Conservation (phyloP, 2,113 vertebrate genomes). For the Ameiurus melas region DNA sequence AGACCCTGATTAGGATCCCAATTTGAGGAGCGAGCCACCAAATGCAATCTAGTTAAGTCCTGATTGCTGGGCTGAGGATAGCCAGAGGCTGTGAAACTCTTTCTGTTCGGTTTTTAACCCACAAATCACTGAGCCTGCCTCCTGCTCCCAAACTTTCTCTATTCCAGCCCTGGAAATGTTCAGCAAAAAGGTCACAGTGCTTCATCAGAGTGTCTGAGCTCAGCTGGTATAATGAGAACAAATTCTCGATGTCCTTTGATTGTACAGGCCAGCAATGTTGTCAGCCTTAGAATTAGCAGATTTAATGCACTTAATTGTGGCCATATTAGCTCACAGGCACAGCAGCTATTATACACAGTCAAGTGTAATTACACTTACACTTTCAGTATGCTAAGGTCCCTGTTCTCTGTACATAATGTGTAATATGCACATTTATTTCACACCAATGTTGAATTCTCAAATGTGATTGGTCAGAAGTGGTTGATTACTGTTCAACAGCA, state of each 20-base stretch:
- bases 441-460: neutral
- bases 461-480: neutral
- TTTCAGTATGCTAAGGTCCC: neutral
- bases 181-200: constrained; percentile 12
- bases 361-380: neutral
- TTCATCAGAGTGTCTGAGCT: constrained; percentile 3
- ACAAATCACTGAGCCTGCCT: constrained; percentile 43
- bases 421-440: neutral
- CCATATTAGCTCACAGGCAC: neutral
- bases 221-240: constrained; percentile 22
- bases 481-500: neutral
- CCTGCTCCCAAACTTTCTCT: constrained; percentile 4
- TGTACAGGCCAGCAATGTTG: neutral
- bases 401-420: neutral
- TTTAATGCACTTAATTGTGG: constrained; percentile 2
- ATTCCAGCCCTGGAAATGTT: neutral
- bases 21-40: constrained; percentile 61
- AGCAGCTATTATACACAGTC: neutral
- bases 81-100: constrained; percentile 34
- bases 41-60: constrained; percentile 58
- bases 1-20: constrained; percentile 59
- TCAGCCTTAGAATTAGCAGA: neutral
- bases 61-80: constrained; percentile 48
- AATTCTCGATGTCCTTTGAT: constrained; percentile 1
- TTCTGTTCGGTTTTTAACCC: constrained; percentile 32